phyloP scores from a whole-genome alignment of 1,140 invertebrate species.

The Periplaneta americana region DNA sequence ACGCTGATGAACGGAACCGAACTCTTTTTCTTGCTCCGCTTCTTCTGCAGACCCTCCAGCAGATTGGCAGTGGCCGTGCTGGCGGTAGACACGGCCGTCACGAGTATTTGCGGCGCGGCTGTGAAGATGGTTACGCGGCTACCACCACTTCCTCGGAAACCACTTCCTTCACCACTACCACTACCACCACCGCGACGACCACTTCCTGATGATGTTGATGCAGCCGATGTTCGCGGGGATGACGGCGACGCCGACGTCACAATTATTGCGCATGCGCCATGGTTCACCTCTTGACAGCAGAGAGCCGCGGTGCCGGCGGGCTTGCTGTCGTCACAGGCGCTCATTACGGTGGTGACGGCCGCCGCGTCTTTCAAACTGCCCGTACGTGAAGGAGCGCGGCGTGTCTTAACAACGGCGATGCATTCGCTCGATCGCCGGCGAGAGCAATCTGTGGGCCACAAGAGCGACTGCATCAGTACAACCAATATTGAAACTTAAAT shows the following conservation, averaged over 20 bases:
- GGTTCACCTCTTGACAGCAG: too few species aligned
- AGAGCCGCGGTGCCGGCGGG: not conserved
- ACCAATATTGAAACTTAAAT: too few species aligned
- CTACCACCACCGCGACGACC: not conserved
- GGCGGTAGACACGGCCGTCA: not conserved
- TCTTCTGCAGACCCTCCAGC: not conserved
- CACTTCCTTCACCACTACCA: not conserved
- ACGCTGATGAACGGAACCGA: not conserved
- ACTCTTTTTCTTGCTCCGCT: not conserved
- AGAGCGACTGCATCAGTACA: not conserved
- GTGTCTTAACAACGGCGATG: not conserved
- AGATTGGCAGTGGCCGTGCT: not conserved
- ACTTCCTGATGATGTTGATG: not conserved
- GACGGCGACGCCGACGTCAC: not conserved
- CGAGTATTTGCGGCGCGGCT: not conserved
- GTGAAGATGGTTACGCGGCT: not conserved
- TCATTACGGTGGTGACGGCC: too few species aligned
- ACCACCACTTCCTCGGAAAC: not conserved
- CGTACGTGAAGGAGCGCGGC: not conserved
- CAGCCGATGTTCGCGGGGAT: not conserved
- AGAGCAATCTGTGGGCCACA: not conserved
- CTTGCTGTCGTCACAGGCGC: not conserved
- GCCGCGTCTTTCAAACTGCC: not conserved
- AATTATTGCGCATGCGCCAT: not conserved
- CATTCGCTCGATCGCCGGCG: not conserved